Percentiles rank a stretch among this genome's conserved stretches.
phyloP scores from a whole-genome alignment of 2,888 invertebrate species.

The Dryococelus australis region DNA sequence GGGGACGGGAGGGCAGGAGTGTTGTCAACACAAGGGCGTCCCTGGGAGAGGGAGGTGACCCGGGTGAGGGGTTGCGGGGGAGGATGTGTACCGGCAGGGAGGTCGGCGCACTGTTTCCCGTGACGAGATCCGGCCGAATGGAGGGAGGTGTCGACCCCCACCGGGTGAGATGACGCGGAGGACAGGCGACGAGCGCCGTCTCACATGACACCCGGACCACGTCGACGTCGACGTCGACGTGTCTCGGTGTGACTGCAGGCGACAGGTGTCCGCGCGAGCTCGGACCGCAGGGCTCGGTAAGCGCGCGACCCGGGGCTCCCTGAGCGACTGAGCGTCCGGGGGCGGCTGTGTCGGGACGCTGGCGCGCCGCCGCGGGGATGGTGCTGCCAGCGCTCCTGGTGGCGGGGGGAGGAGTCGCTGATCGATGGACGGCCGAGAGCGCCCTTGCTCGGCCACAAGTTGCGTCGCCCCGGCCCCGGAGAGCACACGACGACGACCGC shows the following conservation, averaged over 20 bases:
- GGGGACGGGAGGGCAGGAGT: not conserved
- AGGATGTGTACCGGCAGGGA: not conserved
- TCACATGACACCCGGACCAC: too few relatives aligned
- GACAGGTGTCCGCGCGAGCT: not conserved
- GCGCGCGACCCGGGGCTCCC: not conserved
- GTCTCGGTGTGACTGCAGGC: too few relatives aligned
- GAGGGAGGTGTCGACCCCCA: too few relatives aligned
- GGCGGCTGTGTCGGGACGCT: not conserved
- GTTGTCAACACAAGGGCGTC: not conserved
- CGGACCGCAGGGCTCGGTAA: not conserved
- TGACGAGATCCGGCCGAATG: too few relatives aligned
- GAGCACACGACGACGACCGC: too few relatives aligned
- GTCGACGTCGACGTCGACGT: too few relatives aligned
- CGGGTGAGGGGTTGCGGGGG: not conserved
- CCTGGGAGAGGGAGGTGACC: not conserved
- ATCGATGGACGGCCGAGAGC: constrained; percentile 7
- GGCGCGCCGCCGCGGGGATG: not conserved
- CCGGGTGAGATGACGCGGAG: too few relatives aligned
- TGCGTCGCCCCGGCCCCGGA: not conserved
- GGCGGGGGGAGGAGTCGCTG: not conserved
- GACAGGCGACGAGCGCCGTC: too few relatives aligned
- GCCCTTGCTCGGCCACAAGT: not conserved
- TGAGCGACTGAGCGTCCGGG: not conserved
- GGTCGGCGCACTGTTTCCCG: not conserved
- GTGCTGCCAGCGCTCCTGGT: too few relatives aligned